Conservation (phyloP, 2,797 vertebrate genomes). For the Acomys russatus region DNA sequence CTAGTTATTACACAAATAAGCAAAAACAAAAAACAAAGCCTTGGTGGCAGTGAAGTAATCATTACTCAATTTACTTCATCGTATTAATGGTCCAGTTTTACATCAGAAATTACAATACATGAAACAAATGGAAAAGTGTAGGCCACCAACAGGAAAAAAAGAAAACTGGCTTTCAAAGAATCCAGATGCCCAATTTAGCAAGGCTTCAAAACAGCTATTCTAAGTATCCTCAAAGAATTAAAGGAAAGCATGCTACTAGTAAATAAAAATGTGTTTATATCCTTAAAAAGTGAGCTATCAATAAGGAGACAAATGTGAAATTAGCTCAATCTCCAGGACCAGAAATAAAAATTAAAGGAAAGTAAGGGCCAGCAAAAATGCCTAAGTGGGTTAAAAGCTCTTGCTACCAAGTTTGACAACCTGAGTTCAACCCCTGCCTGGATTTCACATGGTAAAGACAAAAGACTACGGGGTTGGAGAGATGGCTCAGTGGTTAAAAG, state of each 20-base stretch:
- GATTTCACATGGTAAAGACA: not conserved
- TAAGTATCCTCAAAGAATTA: slow-evolving; percentile 50
- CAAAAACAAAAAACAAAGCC: slow-evolving; percentile 2
- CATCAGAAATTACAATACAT: not conserved
- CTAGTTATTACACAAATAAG: slow-evolving; percentile 9
- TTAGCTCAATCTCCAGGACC: not conserved
- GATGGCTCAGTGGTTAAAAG: too few species aligned
- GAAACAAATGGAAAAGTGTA: not conserved
- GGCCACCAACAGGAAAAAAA: not conserved
- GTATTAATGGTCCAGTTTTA: slow-evolving; percentile 1
- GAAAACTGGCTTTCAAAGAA: slow-evolving; percentile 6
- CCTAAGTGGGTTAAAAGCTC: not conserved
- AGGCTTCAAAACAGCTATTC: slow-evolving; percentile 1
- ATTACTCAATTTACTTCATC: not conserved
- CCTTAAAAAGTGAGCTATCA: not conserved
- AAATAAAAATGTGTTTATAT: not conserved
- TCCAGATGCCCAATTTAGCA: slow-evolving; percentile 1
- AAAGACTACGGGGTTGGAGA: too few species aligned
- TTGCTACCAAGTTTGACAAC: not conserved
- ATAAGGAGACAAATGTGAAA: not conserved
- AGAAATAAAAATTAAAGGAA: not conserved
- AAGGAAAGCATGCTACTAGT: not conserved
- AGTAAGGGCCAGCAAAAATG: not conserved
- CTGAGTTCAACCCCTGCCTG: not conserved
- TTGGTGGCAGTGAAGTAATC: not conserved